phyloP scores from a whole-genome alignment of 1,140 invertebrate genomes.

The Drosophila tani region DNA sequence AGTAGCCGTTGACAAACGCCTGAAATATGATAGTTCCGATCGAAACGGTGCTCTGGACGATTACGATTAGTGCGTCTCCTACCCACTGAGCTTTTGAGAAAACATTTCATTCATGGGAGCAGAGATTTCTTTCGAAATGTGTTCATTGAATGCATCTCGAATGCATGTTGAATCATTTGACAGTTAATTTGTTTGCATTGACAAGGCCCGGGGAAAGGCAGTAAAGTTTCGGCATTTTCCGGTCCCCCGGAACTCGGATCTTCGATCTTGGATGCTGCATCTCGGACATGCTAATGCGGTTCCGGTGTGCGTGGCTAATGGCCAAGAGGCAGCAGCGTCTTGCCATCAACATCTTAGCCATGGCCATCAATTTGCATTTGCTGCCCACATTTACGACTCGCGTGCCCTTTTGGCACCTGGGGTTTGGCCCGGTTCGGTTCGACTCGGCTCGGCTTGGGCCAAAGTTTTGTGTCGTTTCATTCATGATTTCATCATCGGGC shows the following conservation, averaged over 20 bases:
- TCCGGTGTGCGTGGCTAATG: constrained; percentile 72
- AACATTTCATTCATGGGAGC: constrained; percentile 46
- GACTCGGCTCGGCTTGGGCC: constrained; percentile 2
- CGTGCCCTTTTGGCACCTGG: constrained; percentile 78
- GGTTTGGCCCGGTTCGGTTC: constrained; percentile 27
- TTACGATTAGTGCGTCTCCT: constrained; percentile 15
- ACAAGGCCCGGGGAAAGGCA: constrained; percentile 33
- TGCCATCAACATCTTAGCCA: constrained; percentile 56
- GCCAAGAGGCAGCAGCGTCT: constrained; percentile 44
- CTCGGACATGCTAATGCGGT: constrained; percentile 73
- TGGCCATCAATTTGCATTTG: constrained; percentile 82
- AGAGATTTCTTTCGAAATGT: constrained; percentile 56
- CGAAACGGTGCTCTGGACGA: constrained; percentile 45
- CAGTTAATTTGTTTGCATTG: constrained; percentile 79
- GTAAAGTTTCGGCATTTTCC: constrained; percentile 59
- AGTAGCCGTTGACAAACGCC: constrained; percentile 66
- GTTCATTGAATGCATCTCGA: constrained; percentile 65
- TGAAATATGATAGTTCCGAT: constrained; percentile 72
- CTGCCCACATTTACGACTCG: constrained; percentile 62
- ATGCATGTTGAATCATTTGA: constrained; percentile 65
- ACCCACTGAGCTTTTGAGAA: constrained; percentile 37
- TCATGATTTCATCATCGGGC: constrained; percentile 72
- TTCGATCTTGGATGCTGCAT: neutral
- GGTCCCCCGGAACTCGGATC: constrained; percentile 41
- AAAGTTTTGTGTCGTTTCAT: constrained; percentile 46